A percentile compares a stretch with the other conserved stretches of the same genome.
Conservation (phyloP, 2,113 vertebrate species). For the Prolemur simus region DNA sequence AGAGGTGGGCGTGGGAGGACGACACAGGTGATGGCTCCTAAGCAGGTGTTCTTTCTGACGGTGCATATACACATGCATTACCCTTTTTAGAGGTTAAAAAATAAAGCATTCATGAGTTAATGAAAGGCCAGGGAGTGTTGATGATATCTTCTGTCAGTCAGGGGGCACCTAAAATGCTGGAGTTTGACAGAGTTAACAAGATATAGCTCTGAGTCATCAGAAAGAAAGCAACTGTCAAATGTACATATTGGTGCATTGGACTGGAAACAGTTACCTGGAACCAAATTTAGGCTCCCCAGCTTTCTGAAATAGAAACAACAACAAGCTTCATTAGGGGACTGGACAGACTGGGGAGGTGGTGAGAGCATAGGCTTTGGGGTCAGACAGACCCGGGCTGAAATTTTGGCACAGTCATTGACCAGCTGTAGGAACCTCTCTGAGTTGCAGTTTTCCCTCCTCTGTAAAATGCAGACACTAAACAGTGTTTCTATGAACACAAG, state of each 20-base stretch:
- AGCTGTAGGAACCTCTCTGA: background rate
- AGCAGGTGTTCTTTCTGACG: background rate
- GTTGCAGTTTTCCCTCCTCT: background rate
- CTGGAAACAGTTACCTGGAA: background rate
- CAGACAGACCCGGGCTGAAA: background rate
- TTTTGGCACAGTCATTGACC: background rate
- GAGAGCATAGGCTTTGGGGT: background rate
- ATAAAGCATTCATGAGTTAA: background rate
- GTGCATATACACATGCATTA: background rate
- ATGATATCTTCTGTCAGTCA: background rate
- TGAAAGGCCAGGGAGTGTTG: background rate
- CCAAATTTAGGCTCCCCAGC: background rate
- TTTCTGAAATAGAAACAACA: constrained; percentile 4
- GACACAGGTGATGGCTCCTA: background rate
- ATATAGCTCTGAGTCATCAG: background rate
- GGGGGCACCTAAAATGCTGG: background rate
- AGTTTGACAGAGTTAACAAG: background rate
- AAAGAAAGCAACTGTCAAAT: constrained; percentile 28
- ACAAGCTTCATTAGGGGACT: background rate
- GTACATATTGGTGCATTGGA: background rate
- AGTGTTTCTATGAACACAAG: background rate
- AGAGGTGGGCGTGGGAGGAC: background rate
- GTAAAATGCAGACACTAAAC: background rate
- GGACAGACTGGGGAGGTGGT: background rate
- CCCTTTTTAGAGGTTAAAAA: background rate